Conservation (phyloP, 2,888 invertebrate genomes). For the Myopa testacea region DNA sequence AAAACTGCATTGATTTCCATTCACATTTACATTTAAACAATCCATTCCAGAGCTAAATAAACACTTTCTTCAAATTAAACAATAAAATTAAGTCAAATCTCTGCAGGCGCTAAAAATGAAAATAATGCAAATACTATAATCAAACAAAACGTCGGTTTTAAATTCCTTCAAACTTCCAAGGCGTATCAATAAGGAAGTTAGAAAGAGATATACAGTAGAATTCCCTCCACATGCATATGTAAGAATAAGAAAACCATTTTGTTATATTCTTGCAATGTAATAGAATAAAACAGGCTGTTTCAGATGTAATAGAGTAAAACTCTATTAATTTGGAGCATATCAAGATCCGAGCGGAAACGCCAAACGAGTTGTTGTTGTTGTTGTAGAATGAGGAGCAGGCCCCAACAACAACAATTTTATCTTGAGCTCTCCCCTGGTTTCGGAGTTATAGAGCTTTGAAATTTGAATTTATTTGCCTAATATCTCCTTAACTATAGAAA, state of each 20-base stretch:
- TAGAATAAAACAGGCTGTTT: too few relatives aligned
- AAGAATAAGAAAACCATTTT: neutral
- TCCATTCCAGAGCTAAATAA: neutral
- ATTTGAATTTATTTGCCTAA: too few relatives aligned
- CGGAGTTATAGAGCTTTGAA: too few relatives aligned
- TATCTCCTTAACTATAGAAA: too few relatives aligned
- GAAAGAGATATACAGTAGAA: neutral
- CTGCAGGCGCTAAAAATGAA: neutral
- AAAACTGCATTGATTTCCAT: neutral
- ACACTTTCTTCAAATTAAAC: neutral
- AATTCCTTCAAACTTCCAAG: neutral
- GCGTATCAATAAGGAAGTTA: neutral
- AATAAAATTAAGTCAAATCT: neutral
- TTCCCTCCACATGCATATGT: neutral
- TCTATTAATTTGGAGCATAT: too few relatives aligned
- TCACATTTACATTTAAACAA: conserved; percentile 7
- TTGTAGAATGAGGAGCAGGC: too few relatives aligned
- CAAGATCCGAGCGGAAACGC: too few relatives aligned
- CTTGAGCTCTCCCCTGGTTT: too few relatives aligned
- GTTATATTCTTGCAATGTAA: too few relatives aligned
- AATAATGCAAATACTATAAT: neutral
- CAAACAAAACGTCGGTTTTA: conserved; percentile 18
- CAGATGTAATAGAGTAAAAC: too few relatives aligned
- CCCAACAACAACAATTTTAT: too few relatives aligned
- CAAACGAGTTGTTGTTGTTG: too few relatives aligned